Percentiles rank a stretch among this genome's conserved stretches.
These are phyloP conservation scores for Lasaia peninsularis DNA, from an alignment of 1,140 invertebrate genomes.

Conservation along the genomic window DNA sequence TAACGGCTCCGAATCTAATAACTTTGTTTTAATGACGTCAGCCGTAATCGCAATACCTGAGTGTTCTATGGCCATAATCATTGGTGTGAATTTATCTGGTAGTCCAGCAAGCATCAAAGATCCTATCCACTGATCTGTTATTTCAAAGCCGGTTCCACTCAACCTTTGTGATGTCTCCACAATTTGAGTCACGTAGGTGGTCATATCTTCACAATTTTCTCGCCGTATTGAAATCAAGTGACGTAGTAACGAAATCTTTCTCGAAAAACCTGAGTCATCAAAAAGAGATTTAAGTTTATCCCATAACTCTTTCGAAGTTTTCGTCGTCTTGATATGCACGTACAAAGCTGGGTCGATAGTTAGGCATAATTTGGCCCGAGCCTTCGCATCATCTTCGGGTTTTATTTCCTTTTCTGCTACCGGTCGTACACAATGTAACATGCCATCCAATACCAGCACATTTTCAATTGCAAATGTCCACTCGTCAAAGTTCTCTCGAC, in stretches of 20 bases:
- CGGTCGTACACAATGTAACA: neutral
- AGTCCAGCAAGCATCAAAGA: neutral
- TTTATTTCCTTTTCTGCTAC: neutral
- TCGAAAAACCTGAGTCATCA: constrained; percentile 19
- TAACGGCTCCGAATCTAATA: constrained; percentile 10
- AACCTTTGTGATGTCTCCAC: constrained; percentile 18
- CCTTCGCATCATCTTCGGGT: neutral
- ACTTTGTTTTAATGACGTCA: constrained; percentile 10
- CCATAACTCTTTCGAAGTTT: constrained; percentile 13
- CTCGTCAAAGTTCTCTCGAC: neutral
- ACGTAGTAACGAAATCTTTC: constrained; percentile 16
- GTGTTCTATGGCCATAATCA: constrained; percentile 2
- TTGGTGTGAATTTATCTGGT: neutral
- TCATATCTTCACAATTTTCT: constrained; percentile 19
- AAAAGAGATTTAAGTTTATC: constrained; percentile 14
- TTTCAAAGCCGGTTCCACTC: constrained; percentile 16
- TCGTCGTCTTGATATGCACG: constrained; percentile 13
- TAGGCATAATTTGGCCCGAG: neutral
- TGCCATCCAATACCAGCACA: constrained; percentile 9
- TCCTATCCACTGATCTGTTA: constrained; percentile 2
- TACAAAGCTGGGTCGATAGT: constrained; percentile 13
- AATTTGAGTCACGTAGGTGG: constrained; percentile 19
- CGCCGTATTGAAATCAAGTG: constrained; percentile 14
- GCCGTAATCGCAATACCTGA: neutral
- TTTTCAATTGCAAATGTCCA: constrained; percentile 10